Evolutionary conservation across 2,113 vertebrate genomes (phyloP), one percentile per base, ranked within the genome.

Genomic region (Misgurnus anguillicaudatus): DNA sequence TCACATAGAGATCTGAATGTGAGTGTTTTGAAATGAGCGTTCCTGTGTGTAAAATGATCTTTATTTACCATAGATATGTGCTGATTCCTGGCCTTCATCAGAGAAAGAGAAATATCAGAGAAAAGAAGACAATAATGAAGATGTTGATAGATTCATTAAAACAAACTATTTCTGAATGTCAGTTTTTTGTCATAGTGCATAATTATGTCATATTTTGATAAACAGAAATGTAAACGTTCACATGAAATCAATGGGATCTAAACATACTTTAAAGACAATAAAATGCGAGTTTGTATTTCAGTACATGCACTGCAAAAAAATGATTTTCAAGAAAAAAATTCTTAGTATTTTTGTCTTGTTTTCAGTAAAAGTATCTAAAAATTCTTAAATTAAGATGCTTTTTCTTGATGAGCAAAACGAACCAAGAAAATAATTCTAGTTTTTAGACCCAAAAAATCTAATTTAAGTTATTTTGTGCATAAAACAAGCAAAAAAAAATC

Each of bases 51-150:
- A 85, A 85, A 84, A 83, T 81, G 83, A 82, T 88, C 82, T 87
- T 90, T 90, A 92, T 89, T 91, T 91, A 92, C 91, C 91, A 92
- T 90, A 82, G 91, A 91, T 88, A 90, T 89, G 88, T 91, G 89
- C 87, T 90, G 89, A 91, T 91, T 89, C 85, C 89, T 88, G 89
- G 89, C 90, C 91, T 92, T 91, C 91, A 91, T 91, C 90, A 89
- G 90, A 88, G 88, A 89, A 88, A 90, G 87, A 87, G 88, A 87
- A 90, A 87, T 61, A 89, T 86, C 88, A 91, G 84, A 91, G 89
- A 89, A 87, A 81, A 83, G 73, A 86, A 86, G 86, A 86, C 89
- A 89, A 91, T 79, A 91, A 89, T 85, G 9, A 61, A 61, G 53
- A 61, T 61, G 57, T 58, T 42, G 39, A 61, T 74, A 57, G 21